A percentile compares a stretch with the other conserved stretches of the same genome.
These are phyloP conservation scores for Malacoctenus gilli DNA, from an alignment of 2,797 vertebrate species.

Conservation along the genomic window DNA sequence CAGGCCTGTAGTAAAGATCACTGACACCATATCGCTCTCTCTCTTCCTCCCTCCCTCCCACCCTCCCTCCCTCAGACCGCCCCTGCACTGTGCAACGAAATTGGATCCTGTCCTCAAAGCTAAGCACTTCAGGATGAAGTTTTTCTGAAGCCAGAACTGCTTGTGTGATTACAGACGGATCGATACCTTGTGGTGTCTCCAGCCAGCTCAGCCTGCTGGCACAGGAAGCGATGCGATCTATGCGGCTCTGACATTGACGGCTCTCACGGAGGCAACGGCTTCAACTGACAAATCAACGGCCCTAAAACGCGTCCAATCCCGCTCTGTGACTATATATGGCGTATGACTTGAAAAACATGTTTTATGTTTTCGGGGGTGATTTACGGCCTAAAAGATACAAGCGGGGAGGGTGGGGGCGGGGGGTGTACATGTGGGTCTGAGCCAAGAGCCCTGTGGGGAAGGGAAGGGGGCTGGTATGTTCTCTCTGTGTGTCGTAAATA, in stretches of 20 bases:
- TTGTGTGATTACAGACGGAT: slow-evolving; percentile 82
- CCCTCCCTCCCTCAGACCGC: slow-evolving; percentile 50
- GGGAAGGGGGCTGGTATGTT: too few species aligned
- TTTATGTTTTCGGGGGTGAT: too few species aligned
- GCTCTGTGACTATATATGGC: too few species aligned
- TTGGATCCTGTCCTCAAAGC: slow-evolving; percentile 76
- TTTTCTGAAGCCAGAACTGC: slow-evolving; percentile 78
- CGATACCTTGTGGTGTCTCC: slow-evolving; percentile 77
- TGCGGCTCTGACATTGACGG: slow-evolving; percentile 80
- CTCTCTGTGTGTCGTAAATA: too few species aligned
- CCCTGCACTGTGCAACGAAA: slow-evolving; percentile 66
- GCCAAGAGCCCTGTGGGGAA: too few species aligned
- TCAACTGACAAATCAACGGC: slow-evolving; percentile 54
- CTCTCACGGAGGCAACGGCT: slow-evolving; percentile 76
- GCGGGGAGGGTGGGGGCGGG: too few species aligned
- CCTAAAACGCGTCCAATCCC: too few species aligned
- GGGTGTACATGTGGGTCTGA: too few species aligned
- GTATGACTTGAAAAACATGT: too few species aligned
- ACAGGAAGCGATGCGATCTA: slow-evolving; percentile 79
- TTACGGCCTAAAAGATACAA: too few species aligned
- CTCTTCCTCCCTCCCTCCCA: slow-evolving; percentile 43
- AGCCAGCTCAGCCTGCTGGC: slow-evolving; percentile 72
- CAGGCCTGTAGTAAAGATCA: slow-evolving; percentile 63
- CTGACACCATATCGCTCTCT: slow-evolving; percentile 56
- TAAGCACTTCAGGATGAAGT: slow-evolving; percentile 79